phyloP scores from a whole-genome alignment of 1,140 invertebrate species.

The Zaprionus kolodkinae region DNA sequence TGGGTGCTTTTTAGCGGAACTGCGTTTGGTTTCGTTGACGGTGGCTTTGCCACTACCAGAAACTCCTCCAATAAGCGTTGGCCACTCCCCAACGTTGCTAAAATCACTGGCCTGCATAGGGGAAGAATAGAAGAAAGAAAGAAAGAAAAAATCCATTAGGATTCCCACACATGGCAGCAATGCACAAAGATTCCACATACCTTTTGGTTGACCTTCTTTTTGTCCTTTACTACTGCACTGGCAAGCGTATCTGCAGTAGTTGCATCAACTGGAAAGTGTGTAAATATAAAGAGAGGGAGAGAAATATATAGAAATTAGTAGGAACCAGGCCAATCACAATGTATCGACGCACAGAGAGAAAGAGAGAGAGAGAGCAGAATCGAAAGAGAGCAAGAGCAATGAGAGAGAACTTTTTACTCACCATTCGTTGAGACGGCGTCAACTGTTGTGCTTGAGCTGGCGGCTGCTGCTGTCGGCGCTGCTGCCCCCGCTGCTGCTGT shows the following conservation, averaged over 20 bases:
- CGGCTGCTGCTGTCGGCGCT: slow-evolving; percentile 19
- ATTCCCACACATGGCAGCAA: too few species aligned
- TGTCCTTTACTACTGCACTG: slow-evolving; percentile 86
- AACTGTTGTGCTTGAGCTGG: slow-evolving; percentile 33
- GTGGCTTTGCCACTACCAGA: slow-evolving; percentile 77
- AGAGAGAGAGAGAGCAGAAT: not conserved
- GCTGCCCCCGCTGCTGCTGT: slow-evolving; percentile 36
- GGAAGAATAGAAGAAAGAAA: slow-evolving; percentile 22
- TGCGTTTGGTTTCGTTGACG: slow-evolving; percentile 78
- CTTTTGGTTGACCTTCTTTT: slow-evolving; percentile 87
- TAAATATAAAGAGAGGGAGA: slow-evolving; percentile 17
- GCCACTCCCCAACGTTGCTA: slow-evolving; percentile 91
- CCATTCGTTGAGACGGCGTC: slow-evolving; percentile 58
- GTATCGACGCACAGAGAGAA: slow-evolving; percentile 28
- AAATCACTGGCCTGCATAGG: slow-evolving; percentile 88
- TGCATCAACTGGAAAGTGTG: slow-evolving; percentile 56
- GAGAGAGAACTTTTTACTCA: slow-evolving; percentile 44
- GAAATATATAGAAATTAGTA: slow-evolving; percentile 28
- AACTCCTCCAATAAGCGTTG: slow-evolving; percentile 86
- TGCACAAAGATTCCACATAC: slow-evolving; percentile 78
- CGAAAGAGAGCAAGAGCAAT: not conserved
- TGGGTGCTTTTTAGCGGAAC: slow-evolving; percentile 68
- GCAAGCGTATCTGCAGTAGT: slow-evolving; percentile 83
- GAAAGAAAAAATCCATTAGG: not conserved
- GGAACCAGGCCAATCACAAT: slow-evolving; percentile 45